Percentiles rank a stretch among this genome's conserved stretches.
Conservation (phyloP, 2,113 vertebrate species). For the Sciurus niger region DNA sequence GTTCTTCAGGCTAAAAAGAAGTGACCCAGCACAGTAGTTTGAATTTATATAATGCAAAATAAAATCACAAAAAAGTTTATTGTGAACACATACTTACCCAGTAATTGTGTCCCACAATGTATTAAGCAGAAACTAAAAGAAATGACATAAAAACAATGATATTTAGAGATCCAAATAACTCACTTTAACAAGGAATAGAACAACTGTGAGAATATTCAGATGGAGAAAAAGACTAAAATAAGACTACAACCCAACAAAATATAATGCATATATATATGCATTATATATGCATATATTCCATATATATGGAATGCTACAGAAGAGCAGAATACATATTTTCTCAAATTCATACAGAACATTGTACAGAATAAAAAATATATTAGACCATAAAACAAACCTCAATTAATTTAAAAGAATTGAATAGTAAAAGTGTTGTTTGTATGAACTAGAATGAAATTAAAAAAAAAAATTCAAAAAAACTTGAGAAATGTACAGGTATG, state of each 20-base stretch:
- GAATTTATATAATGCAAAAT: too few relatives aligned
- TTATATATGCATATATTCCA: too few relatives aligned
- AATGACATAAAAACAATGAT: background rate
- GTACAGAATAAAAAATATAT: background rate
- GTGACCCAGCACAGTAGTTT: background rate
- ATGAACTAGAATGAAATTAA: background rate
- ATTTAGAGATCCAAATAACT: background rate
- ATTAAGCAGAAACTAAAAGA: too few relatives aligned
- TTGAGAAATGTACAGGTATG: too few relatives aligned
- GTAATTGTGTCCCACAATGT: background rate
- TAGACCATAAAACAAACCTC: background rate
- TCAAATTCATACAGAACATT: background rate
- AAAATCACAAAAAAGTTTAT: too few relatives aligned
- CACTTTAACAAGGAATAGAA: background rate
- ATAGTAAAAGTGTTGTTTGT: too few relatives aligned
- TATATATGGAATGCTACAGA: background rate
- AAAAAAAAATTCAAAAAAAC: too few relatives aligned
- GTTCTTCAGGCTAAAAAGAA: background rate
- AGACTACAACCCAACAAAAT: background rate
- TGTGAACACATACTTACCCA: background rate
- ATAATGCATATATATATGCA: background rate
- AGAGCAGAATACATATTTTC: background rate
- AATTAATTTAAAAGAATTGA: background rate
- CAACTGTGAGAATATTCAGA: background rate
- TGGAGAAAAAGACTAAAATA: background rate